Evolutionary conservation across 2,113 vertebrate species (phyloP).

Genomic region (Gymnogyps californianus): DNA sequence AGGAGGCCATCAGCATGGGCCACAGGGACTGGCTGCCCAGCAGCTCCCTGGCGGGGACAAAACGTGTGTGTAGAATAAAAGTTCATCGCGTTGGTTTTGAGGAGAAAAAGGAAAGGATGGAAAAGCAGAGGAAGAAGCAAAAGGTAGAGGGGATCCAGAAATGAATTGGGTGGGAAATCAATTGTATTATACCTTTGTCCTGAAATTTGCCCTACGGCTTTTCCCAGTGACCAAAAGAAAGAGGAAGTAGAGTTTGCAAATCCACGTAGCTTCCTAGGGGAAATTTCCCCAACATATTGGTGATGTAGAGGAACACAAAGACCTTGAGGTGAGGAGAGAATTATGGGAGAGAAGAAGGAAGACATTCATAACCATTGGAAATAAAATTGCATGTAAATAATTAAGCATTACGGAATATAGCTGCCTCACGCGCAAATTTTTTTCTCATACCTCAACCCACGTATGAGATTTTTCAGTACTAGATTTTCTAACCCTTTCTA

Average conservation of each 20-base stretch:
- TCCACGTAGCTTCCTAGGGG: constrained; percentile 76
- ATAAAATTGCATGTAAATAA: not conserved
- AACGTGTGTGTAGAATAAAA: not conserved
- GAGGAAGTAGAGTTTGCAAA: constrained; percentile 72
- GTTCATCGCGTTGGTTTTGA: not conserved
- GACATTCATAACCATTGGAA: not conserved
- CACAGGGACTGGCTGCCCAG: constrained; percentile 81
- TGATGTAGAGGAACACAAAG: constrained; percentile 62
- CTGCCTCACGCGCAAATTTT: not conserved
- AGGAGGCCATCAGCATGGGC: constrained; percentile 78
- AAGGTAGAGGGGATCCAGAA: not conserved
- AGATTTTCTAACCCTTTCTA: not conserved
- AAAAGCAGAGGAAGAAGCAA: not conserved
- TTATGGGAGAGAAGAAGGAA: not conserved
- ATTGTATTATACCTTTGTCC: constrained; percentile 78
- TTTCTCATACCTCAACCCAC: not conserved
- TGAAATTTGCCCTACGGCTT: constrained; percentile 80
- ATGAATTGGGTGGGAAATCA: not conserved
- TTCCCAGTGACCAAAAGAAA: constrained; percentile 76
- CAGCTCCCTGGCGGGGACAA: constrained; percentile 71
- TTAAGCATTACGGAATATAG: not conserved
- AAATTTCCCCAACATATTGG: constrained; percentile 78
- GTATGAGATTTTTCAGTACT: not conserved
- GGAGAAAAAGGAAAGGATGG: not conserved
- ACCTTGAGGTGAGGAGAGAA: constrained; percentile 12